Conservation (phyloP, 2,888 invertebrate genomes). For the Caenorhabditis virilis region DNA sequence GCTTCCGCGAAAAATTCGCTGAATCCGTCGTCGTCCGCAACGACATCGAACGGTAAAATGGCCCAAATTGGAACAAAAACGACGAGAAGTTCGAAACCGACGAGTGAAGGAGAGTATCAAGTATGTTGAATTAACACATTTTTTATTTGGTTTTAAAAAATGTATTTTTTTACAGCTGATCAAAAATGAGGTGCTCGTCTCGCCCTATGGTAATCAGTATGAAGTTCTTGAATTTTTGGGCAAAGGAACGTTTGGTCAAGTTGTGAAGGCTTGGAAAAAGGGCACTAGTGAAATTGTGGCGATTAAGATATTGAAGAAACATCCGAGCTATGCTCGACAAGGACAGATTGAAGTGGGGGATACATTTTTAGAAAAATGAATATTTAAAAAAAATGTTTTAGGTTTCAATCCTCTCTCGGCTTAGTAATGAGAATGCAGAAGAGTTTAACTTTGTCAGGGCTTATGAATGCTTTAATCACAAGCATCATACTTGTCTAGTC, state of each 20-base stretch:
- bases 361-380: too few relatives aligned
- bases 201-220: constrained; percentile 67
- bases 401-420: constrained; percentile 70
- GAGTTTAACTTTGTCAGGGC: constrained; percentile 99
- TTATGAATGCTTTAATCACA: constrained; percentile 95
- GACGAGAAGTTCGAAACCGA: constrained; percentile 46
- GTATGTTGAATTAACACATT: too few relatives aligned
- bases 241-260: constrained; percentile 93
- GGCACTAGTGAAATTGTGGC: constrained; percentile 99
- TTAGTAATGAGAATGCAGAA: constrained; percentile 92
- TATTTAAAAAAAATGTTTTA: too few relatives aligned
- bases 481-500: constrained; percentile 95
- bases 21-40: constrained; percentile 3
- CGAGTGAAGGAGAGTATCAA: constrained; percentile 66
- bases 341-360: constrained; percentile 98
- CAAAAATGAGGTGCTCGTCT: constrained; percentile 67
- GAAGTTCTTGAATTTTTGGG: constrained; percentile 85
- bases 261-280: constrained; percentile 99
- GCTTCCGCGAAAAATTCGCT: constrained; percentile 1
- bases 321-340: constrained; percentile 98
- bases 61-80: constrained; percentile 27
- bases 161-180: too few relatives aligned
- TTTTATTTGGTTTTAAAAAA: constrained; percentile 57
- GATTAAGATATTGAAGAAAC: constrained; percentile 99
- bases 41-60: constrained; percentile 26